Evolutionary conservation across 2,113 vertebrate species (phyloP).

Genomic region (Tenrec ecaudatus): DNA sequence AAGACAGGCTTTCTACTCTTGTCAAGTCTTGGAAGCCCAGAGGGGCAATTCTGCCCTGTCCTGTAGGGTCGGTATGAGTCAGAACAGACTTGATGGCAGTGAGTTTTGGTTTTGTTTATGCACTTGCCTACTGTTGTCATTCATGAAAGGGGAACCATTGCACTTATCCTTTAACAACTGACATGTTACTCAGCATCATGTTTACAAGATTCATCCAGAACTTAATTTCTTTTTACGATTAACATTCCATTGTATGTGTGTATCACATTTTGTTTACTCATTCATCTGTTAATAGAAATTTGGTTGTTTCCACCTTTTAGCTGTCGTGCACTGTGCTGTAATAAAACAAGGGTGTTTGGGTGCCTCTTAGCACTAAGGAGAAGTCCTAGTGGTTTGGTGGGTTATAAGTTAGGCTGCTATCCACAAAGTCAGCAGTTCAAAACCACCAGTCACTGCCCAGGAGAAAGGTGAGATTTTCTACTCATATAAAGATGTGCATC

Average conservation of each 20-base stretch:
- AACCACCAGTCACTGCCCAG: no score
- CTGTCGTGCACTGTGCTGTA: background rate
- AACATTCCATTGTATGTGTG: background rate
- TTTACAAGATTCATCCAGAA: background rate
- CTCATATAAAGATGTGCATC: no score
- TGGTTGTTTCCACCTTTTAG: background rate
- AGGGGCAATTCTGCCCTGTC: no score
- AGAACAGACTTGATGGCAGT: no score
- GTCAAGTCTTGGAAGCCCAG: no score
- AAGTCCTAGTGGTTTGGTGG: no score
- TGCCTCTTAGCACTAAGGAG: background rate
- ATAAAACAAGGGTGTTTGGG: background rate
- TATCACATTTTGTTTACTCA: background rate
- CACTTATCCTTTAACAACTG: background rate
- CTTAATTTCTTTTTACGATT: background rate
- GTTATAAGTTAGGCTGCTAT: no score
- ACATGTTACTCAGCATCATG: background rate
- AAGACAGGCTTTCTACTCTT: no score
- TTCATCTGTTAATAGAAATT: background rate
- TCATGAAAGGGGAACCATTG: background rate
- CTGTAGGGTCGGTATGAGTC: no score
- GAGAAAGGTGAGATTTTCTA: no score
- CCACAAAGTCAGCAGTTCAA: no score
- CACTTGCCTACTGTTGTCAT: background rate
- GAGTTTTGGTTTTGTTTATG: background rate